Evolutionary conservation across 2,113 vertebrate genomes (phyloP).

Genomic region (Urocynchramus pylzowi): DNA sequence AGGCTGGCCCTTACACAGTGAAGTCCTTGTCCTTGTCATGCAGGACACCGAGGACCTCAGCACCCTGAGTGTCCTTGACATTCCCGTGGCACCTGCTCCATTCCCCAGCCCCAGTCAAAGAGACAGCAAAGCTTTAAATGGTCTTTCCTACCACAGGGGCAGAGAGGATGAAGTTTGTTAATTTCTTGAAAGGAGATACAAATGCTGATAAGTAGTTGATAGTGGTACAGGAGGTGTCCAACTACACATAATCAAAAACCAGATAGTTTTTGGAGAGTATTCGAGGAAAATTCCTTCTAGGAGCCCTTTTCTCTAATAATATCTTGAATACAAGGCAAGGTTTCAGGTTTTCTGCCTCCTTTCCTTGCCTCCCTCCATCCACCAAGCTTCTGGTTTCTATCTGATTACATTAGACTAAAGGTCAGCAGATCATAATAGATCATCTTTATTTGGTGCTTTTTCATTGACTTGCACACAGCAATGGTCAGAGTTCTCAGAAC

Average conservation of each 20-base stretch:
- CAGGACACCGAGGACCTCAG: background rate
- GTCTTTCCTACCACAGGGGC: background rate
- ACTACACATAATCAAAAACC: background rate
- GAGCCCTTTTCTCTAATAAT: background rate
- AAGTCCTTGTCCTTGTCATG: background rate
- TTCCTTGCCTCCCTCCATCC: background rate
- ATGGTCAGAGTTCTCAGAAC: background rate
- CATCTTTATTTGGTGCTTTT: background rate
- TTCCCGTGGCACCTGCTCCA: background rate
- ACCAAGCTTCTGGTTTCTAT: background rate
- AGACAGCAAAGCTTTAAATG: background rate
- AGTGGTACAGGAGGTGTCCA: background rate
- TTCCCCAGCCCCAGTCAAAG: background rate
- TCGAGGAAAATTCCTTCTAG: background rate
- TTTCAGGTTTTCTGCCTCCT: background rate
- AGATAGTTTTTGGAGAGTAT: background rate
- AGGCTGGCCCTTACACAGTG: fast-evolving
- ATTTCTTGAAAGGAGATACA: background rate
- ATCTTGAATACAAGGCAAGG: background rate
- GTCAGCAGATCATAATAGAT: background rate
- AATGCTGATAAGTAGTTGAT: background rate
- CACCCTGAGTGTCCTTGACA: background rate
- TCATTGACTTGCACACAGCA: background rate
- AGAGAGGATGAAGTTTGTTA: background rate
- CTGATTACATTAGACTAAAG: background rate